phyloP scores from a whole-genome alignment of 1,140 invertebrate species.

The Drosophila quadrilineata region DNA sequence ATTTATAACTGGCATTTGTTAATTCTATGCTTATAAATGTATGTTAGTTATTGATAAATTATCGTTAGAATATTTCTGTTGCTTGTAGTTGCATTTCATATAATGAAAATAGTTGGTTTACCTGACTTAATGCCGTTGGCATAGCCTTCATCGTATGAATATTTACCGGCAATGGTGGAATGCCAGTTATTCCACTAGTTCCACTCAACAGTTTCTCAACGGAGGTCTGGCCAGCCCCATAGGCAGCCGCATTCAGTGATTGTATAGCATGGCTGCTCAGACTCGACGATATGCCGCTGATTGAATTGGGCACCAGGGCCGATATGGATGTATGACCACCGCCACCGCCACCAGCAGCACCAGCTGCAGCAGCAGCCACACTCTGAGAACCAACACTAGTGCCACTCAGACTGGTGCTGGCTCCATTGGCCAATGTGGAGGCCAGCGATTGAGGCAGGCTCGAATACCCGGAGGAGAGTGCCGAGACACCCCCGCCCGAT shows the following conservation, averaged over 20 bases:
- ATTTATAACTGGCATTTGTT: constrained; percentile 21
- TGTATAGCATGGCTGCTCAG: constrained; percentile 78
- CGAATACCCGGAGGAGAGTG: constrained; percentile 69
- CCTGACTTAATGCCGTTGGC: constrained; percentile 81
- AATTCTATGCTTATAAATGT: constrained; percentile 1
- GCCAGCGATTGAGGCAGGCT: constrained; percentile 68
- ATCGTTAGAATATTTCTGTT: constrained; percentile 36
- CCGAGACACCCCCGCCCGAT: constrained; percentile 60
- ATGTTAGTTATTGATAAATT: constrained; percentile 9
- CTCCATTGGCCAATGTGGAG: constrained; percentile 67
- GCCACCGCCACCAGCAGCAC: constrained; percentile 14
- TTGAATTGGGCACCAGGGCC: constrained; percentile 77
- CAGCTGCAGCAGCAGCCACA: constrained; percentile 38
- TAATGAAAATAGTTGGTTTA: constrained; percentile 81
- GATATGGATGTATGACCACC: constrained; percentile 72
- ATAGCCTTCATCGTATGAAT: constrained; percentile 81
- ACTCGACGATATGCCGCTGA: constrained; percentile 79
- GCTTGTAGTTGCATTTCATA: constrained; percentile 70
- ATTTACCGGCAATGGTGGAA: constrained; percentile 81
- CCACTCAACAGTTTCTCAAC: constrained; percentile 78
- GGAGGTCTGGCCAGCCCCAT: constrained; percentile 48
- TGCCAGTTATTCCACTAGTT: constrained; percentile 80
- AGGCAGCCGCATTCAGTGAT: constrained; percentile 57
- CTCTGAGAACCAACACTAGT: constrained; percentile 67
- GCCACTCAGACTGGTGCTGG: constrained; percentile 64